Conservation (phyloP, 2,888 invertebrate genomes). For the Drosophila infuscata region DNA sequence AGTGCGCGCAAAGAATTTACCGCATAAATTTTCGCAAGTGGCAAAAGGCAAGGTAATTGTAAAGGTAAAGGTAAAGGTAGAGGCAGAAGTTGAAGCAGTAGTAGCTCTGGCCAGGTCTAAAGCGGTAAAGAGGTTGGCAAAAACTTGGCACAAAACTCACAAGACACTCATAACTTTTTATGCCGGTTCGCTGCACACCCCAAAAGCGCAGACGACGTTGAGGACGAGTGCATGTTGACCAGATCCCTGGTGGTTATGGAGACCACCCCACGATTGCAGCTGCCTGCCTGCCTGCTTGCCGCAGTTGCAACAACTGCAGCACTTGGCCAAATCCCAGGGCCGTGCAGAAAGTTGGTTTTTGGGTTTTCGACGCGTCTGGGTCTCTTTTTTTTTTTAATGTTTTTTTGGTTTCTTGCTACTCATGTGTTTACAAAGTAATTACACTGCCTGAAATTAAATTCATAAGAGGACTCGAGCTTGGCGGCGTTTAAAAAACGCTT, state of each 20-base stretch:
- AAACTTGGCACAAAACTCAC: slow-evolving; percentile 80
- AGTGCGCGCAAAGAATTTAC: slow-evolving; percentile 80
- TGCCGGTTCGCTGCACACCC: slow-evolving; percentile 77
- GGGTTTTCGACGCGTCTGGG: slow-evolving; percentile 49
- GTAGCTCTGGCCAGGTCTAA: slow-evolving; percentile 28
- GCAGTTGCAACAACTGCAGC: slow-evolving; percentile 39
- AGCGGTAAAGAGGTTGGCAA: slow-evolving; percentile 22
- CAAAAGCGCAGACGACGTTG: slow-evolving; percentile 41
- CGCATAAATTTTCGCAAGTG: slow-evolving; percentile 80
- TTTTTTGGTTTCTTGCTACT: slow-evolving; percentile 49
- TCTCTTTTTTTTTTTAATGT: slow-evolving; percentile 31
- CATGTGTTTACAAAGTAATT: slow-evolving; percentile 83
- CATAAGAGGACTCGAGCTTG: slow-evolving; percentile 69
- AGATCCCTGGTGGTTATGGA: slow-evolving; percentile 29
- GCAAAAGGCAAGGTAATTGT: slow-evolving; percentile 61
- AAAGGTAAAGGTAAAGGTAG: slow-evolving; percentile 37
- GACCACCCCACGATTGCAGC: slow-evolving; percentile 74
- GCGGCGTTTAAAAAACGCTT: slow-evolving; percentile 73
- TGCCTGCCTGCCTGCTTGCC: slow-evolving; percentile 28
- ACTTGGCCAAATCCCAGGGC: slow-evolving; percentile 75
- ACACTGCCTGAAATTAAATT: slow-evolving; percentile 82
- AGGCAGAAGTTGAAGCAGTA: slow-evolving; percentile 4
- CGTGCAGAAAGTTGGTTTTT: slow-evolving; percentile 42
- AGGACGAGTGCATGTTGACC: slow-evolving; percentile 44
- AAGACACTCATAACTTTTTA: slow-evolving; percentile 81